Base-by-base conservation (phyloP, 2,888 invertebrate genomes). In the Hirtodrosophila histrioides region DNA sequence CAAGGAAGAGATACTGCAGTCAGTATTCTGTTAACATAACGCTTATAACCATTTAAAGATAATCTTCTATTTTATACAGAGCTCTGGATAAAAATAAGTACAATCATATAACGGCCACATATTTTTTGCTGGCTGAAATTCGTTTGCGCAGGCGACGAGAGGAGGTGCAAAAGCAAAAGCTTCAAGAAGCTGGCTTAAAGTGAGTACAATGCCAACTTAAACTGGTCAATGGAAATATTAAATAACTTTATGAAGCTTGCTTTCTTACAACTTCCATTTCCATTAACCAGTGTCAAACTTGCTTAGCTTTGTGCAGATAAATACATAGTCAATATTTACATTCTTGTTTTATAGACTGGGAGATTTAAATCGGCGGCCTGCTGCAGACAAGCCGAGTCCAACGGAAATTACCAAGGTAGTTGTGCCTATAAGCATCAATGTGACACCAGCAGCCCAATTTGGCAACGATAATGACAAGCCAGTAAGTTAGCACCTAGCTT, bases 91-190 rank as follows among this genome's bases (percentile, higher is more conserved):
- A 96, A 90, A 97, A 99, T 92, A 97, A 98, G 90, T 99, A 99
- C 92, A 98, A 98, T 93, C 98, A 99, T 92, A 96, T 99, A 88
- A 99, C 99, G 31, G 99, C 99, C 45, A 99, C 99, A 17, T 99
- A 99, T 92, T 99, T 97, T 92, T 93, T 99, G 81, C 93, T 99
- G 82, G 99, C 98, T 10, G 99, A 99, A 92, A 93, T 98, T 74
- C 96, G 97, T 91, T 93, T 99, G 41, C 94, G 96, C 73, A 94
- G 95, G 50, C 94, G 96, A 89, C 93, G 97, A 84, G 95, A 94
- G 83, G 95, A 95, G 90, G 92, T 81, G 66, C 92, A 93, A 69
- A 92, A 92, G 66, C 86, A 86, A 41, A 88, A 86, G 61, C 78
- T 89, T 39, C 83, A 79, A 24, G 80, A 81, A 36, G 70, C 83